Percentiles rank a stretch among this genome's conserved stretches.
These are phyloP conservation scores for Emmelina monodactyla DNA, from an alignment of 2,888 invertebrate genomes.

Conservation along the genomic window DNA sequence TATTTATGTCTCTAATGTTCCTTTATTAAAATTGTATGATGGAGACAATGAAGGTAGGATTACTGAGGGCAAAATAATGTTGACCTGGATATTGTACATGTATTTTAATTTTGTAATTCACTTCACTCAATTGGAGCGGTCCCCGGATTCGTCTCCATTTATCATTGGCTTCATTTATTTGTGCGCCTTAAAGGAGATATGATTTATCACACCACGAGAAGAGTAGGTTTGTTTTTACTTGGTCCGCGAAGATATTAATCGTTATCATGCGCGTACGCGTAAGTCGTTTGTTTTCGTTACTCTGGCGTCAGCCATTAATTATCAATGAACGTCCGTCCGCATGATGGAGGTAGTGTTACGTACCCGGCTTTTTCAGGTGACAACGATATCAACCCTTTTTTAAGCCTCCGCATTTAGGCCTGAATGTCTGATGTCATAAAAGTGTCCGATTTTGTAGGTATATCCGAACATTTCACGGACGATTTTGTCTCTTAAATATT, in stretches of 20 bases:
- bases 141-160: conserved; percentile 51
- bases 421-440: conserved; percentile 62
- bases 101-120: conserved; percentile 45
- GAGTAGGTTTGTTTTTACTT: conserved; percentile 62
- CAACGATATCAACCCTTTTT: conserved; percentile 63
- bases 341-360: conserved; percentile 58
- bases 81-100: conserved; percentile 10
- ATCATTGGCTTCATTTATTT: conserved; percentile 65
- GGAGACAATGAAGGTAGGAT: no score
- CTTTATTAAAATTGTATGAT: no score
- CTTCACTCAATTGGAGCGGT: conserved; percentile 45
- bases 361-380: conserved; percentile 59
- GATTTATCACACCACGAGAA: conserved; percentile 59
- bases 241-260: conserved; percentile 60
- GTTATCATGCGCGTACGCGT: conserved; percentile 58
- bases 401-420: conserved; percentile 61
- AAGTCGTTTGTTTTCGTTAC: conserved; percentile 66
- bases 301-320: conserved; percentile 61
- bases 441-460: conserved; percentile 52
- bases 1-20: no score
- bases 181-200: conserved; percentile 59
- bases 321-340: conserved; percentile 61
- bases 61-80: no score
- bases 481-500: not conserved
- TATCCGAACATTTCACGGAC: conserved; percentile 1